These are phyloP conservation scores for Cryptoleucopteryx plumbea DNA, from an alignment of 2,113 vertebrate genomes.

Conservation along the genomic window DNA sequence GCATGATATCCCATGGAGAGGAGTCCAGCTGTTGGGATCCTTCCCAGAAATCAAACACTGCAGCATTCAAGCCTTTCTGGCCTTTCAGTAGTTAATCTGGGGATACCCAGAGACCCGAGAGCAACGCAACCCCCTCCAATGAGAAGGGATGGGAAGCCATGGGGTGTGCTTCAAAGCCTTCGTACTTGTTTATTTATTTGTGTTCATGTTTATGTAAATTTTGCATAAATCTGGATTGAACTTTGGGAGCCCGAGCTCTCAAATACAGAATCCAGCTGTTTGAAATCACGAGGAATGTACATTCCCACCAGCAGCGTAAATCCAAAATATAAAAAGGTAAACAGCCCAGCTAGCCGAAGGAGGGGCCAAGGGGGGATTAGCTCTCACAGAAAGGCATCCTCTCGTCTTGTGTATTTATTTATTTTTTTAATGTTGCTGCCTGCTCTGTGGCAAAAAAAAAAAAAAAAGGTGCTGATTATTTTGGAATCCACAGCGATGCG, in stretches of 20 bases:
- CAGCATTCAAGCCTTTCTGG: slow-evolving; percentile 15
- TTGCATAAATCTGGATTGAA: background rate
- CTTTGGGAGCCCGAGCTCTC: background rate
- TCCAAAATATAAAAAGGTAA: background rate
- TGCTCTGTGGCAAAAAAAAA: background rate
- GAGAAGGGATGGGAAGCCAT: background rate
- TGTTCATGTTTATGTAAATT: background rate
- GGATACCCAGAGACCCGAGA: background rate
- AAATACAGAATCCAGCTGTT: slow-evolving; percentile 28
- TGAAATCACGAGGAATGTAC: background rate
- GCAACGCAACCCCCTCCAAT: background rate
- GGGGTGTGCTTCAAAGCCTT: background rate
- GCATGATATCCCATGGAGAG: background rate
- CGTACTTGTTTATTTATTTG: background rate
- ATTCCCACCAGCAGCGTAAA: background rate
- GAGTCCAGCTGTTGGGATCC: slow-evolving; percentile 37
- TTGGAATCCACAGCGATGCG: background rate
- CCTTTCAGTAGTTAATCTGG: slow-evolving; percentile 32
- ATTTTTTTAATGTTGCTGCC: background rate
- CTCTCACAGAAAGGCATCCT: background rate
- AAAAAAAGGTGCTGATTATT: background rate
- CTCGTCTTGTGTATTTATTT: background rate
- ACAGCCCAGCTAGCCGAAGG: background rate
- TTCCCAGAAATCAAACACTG: slow-evolving; percentile 50
- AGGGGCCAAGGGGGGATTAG: background rate